Evolutionary conservation across 2,888 invertebrate species (phyloP).

Genomic region (Polyommatus icarus): DNA sequence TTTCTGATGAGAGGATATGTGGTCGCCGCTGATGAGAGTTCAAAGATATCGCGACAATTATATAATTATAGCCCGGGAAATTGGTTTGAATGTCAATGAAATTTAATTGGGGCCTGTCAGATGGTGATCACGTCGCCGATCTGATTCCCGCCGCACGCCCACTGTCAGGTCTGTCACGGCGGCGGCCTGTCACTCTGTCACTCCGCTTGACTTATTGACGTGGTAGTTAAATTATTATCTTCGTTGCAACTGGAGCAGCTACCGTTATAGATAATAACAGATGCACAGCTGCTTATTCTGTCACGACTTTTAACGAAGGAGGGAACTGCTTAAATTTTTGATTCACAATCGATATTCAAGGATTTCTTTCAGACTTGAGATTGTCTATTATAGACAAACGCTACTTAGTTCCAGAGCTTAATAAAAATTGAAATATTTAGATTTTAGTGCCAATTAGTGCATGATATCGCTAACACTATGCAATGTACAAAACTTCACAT

Average conservation of each 20-base stretch:
- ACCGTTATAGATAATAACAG: neutral
- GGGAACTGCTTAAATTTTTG: neutral
- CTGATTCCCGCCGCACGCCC: slow-evolving; percentile 18
- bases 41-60: neutral
- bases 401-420: too few species aligned
- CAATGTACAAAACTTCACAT: too few species aligned
- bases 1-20: neutral
- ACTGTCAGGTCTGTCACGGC: slow-evolving; percentile 26
- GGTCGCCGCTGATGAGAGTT: neutral
- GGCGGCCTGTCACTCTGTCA: slow-evolving; percentile 24
- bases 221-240: slow-evolving; percentile 13
- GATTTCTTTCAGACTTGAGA: neutral
- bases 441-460: too few species aligned
- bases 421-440: too few species aligned
- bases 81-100: slow-evolving; percentile 3
- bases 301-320: neutral
- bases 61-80: neutral
- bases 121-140: slow-evolving; percentile 1
- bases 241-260: neutral
- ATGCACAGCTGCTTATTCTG: neutral
- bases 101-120: slow-evolving; percentile 13
- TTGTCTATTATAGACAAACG: too few species aligned
- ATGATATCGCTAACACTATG: too few species aligned
- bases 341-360: neutral
- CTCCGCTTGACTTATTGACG: slow-evolving; percentile 5